A percentile compares a stretch with the other conserved stretches of the same genome.
Evolutionary conservation across 2,888 invertebrate genomes (phyloP).

Genomic region (Ophonus ardosiacus): DNA sequence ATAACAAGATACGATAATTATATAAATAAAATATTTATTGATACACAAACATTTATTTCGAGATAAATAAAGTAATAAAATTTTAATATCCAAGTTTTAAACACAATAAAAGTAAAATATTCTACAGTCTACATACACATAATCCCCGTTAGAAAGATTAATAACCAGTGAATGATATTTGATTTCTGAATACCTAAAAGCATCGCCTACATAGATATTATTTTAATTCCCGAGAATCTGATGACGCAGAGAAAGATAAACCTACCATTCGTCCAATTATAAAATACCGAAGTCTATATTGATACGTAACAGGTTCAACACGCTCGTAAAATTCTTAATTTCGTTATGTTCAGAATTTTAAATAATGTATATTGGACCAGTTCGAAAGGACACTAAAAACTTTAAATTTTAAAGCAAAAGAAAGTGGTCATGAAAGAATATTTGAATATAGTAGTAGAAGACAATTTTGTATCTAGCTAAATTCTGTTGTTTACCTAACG

Average conservation of each 20-base stretch:
- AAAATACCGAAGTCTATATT: constrained; percentile 53
- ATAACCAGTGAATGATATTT: constrained; percentile 1
- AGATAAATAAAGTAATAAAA: constrained; percentile 6
- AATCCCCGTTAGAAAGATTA: not conserved
- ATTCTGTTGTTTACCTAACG: not conserved
- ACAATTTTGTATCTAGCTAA: too few relatives aligned
- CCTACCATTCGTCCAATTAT: constrained; percentile 41
- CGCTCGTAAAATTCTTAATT: constrained; percentile 51
- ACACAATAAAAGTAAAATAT: not conserved
- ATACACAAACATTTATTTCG: not conserved
- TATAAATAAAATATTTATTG: constrained; percentile 31
- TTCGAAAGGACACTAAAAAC: constrained; percentile 4
- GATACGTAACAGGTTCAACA: constrained; percentile 43
- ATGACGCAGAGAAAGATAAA: constrained; percentile 21
- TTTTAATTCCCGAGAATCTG: constrained; percentile 18
- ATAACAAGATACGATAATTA: constrained; percentile 19
- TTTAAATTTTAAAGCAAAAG: not conserved
- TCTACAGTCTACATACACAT: not conserved
- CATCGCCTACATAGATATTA: constrained; percentile 45
- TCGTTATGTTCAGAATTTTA: constrained; percentile 48
- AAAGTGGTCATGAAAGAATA: not conserved
- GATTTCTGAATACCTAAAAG: not conserved
- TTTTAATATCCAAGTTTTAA: constrained; percentile 10
- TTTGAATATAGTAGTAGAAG: not conserved
- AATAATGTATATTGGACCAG: constrained; percentile 39